Conservation (phyloP, 2,113 vertebrate genomes). For the Nothoprocta pentlandii region DNA sequence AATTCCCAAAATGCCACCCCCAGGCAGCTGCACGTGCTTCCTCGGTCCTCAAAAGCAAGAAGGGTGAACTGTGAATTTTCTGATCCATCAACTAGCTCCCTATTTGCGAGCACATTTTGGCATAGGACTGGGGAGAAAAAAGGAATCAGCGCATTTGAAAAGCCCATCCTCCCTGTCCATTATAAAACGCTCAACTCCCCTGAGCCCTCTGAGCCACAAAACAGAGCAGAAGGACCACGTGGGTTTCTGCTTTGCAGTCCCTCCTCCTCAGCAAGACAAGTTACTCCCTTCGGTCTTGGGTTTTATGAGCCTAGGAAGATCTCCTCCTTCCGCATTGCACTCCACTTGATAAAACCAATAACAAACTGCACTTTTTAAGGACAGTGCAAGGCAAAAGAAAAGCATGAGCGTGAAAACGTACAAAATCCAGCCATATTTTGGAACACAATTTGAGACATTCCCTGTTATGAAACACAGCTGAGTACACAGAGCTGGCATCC, state of each 20-base stretch:
- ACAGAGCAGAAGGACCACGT: background rate
- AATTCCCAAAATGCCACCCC: background rate
- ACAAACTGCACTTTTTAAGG: background rate
- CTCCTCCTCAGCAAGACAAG: background rate
- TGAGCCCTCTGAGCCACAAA: background rate
- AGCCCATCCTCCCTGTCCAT: background rate
- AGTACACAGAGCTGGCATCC: background rate
- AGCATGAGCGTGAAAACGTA: background rate
- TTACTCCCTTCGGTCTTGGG: fast-evolving
- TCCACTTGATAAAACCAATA: background rate
- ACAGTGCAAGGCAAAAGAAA: background rate
- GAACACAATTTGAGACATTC: background rate
- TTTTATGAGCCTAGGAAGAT: background rate
- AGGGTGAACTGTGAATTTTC: background rate
- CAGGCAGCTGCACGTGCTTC: background rate
- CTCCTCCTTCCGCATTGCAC: background rate
- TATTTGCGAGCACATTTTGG: background rate
- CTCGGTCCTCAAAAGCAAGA: background rate
- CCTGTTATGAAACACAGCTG: background rate
- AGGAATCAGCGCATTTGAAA: background rate
- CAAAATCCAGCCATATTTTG: background rate
- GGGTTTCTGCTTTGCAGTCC: background rate
- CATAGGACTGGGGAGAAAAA: fast-evolving
- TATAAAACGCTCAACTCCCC: background rate
- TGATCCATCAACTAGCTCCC: background rate